phyloP scores from a whole-genome alignment of 2,113 vertebrate genomes.

The Climacteris rufus region DNA sequence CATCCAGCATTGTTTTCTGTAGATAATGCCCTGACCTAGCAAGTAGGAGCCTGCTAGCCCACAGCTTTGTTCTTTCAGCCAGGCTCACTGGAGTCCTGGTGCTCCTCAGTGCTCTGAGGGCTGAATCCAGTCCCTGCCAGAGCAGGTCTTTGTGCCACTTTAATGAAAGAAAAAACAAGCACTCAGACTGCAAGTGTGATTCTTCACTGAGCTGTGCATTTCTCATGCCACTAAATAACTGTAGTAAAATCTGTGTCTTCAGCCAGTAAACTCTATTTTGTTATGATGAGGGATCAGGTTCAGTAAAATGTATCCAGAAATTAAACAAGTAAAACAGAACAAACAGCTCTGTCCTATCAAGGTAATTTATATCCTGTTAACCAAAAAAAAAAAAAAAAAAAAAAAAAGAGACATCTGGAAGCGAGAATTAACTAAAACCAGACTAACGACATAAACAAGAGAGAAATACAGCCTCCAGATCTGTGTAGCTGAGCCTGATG shows the following conservation, averaged over 20 bases:
- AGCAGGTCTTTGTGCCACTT: not conserved
- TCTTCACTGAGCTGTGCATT: not conserved
- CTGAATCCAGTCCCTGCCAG: not conserved
- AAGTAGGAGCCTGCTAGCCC: not conserved
- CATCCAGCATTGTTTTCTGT: not conserved
- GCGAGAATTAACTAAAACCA: constrained; percentile 50
- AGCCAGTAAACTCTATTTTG: not conserved
- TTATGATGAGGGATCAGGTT: not conserved
- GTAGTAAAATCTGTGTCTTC: not conserved
- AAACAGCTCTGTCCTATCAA: not conserved
- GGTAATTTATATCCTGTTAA: constrained; percentile 29
- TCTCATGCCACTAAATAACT: not conserved
- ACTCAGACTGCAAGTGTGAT: not conserved
- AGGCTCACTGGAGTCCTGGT: not conserved
- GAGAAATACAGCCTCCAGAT: constrained; percentile 21
- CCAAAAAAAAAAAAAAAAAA: not conserved
- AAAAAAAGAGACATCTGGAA: constrained; percentile 33
- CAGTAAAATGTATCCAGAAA: not conserved
- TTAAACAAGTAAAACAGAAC: not conserved
- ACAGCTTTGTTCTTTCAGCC: not conserved
- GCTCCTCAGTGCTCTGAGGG: not conserved
- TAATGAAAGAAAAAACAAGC: not conserved
- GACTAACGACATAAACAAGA: not conserved
- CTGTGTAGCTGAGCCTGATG: not conserved
- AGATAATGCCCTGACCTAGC: not conserved